Base-by-base conservation (phyloP, 2,888 invertebrate genomes). In the Agrochola litura region DNA sequence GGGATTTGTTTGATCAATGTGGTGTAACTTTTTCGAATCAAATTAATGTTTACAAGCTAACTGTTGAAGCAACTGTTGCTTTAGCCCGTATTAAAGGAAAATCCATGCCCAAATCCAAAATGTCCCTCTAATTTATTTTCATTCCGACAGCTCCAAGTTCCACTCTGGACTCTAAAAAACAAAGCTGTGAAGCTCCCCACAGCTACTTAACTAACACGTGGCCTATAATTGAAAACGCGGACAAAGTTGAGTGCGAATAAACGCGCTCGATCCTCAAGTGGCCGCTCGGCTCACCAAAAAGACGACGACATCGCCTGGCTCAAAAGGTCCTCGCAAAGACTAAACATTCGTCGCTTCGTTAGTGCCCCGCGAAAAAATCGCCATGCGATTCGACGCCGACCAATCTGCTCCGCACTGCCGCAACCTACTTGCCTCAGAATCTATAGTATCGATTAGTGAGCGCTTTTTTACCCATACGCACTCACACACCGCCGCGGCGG, bases 381-480 rank as follows among this genome's bases (percentile, higher is more conserved):
- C 90, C 88, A 84, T 86, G 89, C 93, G 92, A 92, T 93, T 89
- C 91, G 88, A 84, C 84, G 89, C 92, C 92, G 91, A 89, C 94
- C 94, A 94, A 95, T 95, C 95, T 94, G 91, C 91, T 92, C 89
- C 90, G 90, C 89, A 93, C 92, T 90, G 93, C 94, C 94, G 93
- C 95, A 95, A 94, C 95, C 95, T 95, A 95, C 96, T 96, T 96
- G 96, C 95, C 92, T 95, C 95, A 94, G 94, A 96, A 96, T 95
- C 96, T 96, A 96, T 96, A 96, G 96, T 96, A 96, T 96, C 96
- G 96, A 96, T 96, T 96, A 96, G 96, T 93, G 94, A 94, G 95
- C 91, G 93, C 93, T 95, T 96, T 96, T 96, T 96, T 96, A 94
- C 94, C 95, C 95, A 89, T 93, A 95, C 96, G 95, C 96, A 96